Evolutionary conservation across 2,113 vertebrate genomes (phyloP).

Genomic region (Stegostoma tigrinum): DNA sequence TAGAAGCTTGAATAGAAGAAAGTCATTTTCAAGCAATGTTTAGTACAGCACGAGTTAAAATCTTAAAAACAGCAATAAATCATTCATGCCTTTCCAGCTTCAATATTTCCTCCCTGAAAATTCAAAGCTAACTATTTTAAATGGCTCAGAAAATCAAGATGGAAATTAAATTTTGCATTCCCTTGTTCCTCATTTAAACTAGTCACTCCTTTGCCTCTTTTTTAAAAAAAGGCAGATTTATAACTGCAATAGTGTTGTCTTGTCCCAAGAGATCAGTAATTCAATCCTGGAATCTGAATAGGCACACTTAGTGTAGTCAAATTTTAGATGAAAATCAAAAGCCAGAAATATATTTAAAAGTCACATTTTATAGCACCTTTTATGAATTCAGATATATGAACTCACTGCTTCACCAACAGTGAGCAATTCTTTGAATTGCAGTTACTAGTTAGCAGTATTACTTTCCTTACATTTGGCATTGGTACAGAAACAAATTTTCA

Average conservation of each 20-base stretch:
- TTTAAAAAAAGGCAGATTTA: background rate
- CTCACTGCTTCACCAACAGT: background rate
- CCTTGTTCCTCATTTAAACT: background rate
- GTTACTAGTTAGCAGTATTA: background rate
- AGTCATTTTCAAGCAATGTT: background rate
- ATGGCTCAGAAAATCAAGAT: background rate
- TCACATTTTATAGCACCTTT: background rate
- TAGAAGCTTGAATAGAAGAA: background rate
- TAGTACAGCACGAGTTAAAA: background rate
- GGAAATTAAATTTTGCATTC: background rate
- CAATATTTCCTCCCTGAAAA: background rate
- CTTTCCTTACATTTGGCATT: background rate
- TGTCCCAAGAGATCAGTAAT: constrained; percentile 2
- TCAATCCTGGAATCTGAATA: background rate
- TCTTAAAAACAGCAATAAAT: background rate
- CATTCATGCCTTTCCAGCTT: background rate
- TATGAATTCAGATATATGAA: background rate
- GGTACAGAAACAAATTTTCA: background rate
- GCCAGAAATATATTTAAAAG: background rate
- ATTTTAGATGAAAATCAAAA: background rate
- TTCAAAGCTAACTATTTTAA: background rate
- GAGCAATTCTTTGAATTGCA: background rate
- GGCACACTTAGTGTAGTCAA: background rate
- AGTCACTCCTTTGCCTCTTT: background rate
- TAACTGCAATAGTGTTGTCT: background rate